Evolutionary conservation across 2,797 vertebrate genomes (phyloP), one percentile per base, ranked within the genome.

Genomic region (Sebastes wilsoni): DNA sequence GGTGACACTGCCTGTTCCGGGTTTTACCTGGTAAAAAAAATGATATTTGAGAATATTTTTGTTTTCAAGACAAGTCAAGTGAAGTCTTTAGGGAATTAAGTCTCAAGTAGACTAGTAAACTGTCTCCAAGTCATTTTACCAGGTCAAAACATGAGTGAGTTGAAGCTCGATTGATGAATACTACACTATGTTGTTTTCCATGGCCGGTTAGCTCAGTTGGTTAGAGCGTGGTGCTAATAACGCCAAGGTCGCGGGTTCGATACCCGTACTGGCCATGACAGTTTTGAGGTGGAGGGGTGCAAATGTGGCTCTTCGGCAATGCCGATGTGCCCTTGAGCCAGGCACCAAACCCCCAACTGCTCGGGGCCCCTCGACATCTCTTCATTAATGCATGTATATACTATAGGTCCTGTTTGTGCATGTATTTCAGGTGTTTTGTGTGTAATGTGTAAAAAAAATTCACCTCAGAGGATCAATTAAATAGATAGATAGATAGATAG

Each of bases 181-280:
- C 9, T 4, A 10, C 9, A 34, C 32, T 4, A 34, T 4, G 32
- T 10, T 10, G 8, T 34, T 10, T 0, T 34, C 4, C 9, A 36
- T 5, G 36, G 38, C 38, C 38, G 38, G 38, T 38, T 38, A 38
- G 38, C 12, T 38, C 38, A 38, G 38, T 38, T 75, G 79, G 71
- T 94, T 94, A 94, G 89, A 93, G 92, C 89, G 92, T 94, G 91
- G 84, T 93, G 86, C 87, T 91, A 92, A 91, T 89, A 91, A 94
- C 82, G 89, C 90, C 88, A 94, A 91, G 92, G 90, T 94, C 75
- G 81, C 14, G 86, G 86, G 89, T 91, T 91, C 72, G 80, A 92
- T 87, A 73, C 86, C 86, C 64, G 84, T 92, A 90, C 68, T 28
- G 90, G 82, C 81, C 87, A 89, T 0, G 38, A 25, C 23, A 25